Base-by-base conservation (phyloP, 2,113 vertebrate species). In the Gila orcuttii region DNA sequence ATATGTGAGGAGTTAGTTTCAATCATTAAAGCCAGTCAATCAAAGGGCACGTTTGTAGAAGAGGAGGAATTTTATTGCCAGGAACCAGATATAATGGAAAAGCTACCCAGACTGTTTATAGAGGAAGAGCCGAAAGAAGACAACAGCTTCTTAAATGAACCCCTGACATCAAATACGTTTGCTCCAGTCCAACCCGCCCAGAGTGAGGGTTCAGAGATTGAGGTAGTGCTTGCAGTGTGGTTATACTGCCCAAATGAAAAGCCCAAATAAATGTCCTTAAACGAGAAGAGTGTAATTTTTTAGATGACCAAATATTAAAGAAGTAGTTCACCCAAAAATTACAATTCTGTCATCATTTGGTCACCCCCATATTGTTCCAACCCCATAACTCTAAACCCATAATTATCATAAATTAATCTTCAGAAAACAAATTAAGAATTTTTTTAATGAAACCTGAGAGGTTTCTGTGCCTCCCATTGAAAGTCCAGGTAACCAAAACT, bases 101-200 rank as follows among this genome's bases (percentile, higher is more conserved):
- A 91, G 82, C 89, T 93, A 17, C 83, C 93, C 84, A 87, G 86
- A 82, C 93, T 97, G 66, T 94, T 94, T 89, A 96, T 97, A 91
- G 93, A 96, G 85, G 96, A 97, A 84, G 93, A 93, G 7, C 78
- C 82, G 4, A 89, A 89, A 71, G 92, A 93, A 69, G 79, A 71
- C 82, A 84, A 31, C 85, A 77, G 55, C 80, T 60, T 57, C 47
- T 71, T 47, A 55, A 77, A 64, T 55, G 84, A 88, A 77, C 60
- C 88, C n/a, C 87, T 89, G 66, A 89, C 89, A 86, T 89, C 79
- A 87, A 89, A 81, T 89, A 90, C 64, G 84, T 92, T 91, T 89
- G 36, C 91, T 91, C 88, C 81, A 83, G 85, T 91, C 28, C 88
- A 25, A 50, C 71, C 25, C 13, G 64, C 42, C 59, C 79, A 36